Conservation (phyloP, 2,113 vertebrate genomes). For the Alligator sinensis region DNA sequence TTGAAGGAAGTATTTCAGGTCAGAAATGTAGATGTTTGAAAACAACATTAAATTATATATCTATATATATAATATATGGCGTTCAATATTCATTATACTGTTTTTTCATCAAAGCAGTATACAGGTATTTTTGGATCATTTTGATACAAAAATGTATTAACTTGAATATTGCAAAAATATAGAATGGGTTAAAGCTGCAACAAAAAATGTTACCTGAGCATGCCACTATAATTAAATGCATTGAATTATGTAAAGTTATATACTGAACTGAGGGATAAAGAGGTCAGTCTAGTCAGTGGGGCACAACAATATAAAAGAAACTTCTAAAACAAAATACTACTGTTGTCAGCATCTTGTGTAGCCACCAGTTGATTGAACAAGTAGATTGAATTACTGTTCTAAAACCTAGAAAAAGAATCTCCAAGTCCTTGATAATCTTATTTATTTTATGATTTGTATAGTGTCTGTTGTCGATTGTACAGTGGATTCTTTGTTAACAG, state of each 20-base stretch:
- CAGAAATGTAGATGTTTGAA: background rate
- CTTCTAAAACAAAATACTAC: background rate
- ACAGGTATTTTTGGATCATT: background rate
- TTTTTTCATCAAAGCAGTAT: no score
- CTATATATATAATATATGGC: background rate
- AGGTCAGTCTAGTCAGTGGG: background rate
- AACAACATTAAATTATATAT: background rate
- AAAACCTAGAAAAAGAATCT: slow-evolving; percentile 4
- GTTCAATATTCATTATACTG: background rate
- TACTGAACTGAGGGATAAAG: background rate
- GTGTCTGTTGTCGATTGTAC: background rate
- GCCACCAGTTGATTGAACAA: background rate
- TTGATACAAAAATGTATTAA: background rate
- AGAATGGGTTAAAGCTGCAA: background rate
- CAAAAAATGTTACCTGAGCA: background rate
- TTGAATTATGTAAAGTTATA: background rate
- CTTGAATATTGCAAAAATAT: background rate
- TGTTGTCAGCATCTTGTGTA: background rate
- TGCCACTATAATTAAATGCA: background rate
- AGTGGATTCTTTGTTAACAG: background rate
- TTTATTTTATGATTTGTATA: background rate
- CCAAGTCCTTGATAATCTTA: background rate
- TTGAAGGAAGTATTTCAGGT: background rate
- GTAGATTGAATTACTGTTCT: background rate
- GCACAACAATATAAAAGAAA: background rate